Evolutionary conservation across 2,888 invertebrate genomes (phyloP), one percentile per base, ranked within the genome.

Genomic region (Deilephila porcellus): DNA sequence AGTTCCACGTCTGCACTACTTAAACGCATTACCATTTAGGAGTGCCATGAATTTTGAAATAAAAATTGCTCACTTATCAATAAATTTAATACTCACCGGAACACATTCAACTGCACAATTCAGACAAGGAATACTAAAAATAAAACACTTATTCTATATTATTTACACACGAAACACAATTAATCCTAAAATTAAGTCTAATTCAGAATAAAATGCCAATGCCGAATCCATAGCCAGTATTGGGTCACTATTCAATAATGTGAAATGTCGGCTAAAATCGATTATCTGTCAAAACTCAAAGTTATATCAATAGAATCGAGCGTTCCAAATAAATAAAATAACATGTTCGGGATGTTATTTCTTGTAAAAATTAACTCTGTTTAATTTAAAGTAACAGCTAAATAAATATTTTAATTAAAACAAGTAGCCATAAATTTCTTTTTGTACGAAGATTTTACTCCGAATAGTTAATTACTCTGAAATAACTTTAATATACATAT

Each of bases 1-100:
- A 63, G 34, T 37, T 63, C 63, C 63, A 63, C 63, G 63, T 63
- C 63, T 63, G 63, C 63, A 63, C 34, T 7, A 56, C 25, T 6
- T 17, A 52, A 64, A 45, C 45, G 11, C 64, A 52, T 67, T 52
- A 52, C 25, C 34, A 34, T 29, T 29, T 56, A 56, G 1, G 25
- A 67, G 25, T 52, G 67, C 20, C 45, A 52, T 17, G 52, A 67
- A 56, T 17, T 67, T 25, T 67, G 45, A 67, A 64, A 52, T 45
- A 45, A 67, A 45, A 64, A 64, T 8, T 64, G 11, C 37, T 11
- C 37, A 20, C 45, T 67, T 37, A 14, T 19, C 52, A 52, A 52
- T 25, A 45, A 45, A 45, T 17, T 17, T 0, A 63, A 52, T 52
- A 67, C 67, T 67, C 25, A 45, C 52, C 67, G 25, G 45, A 19